Evolutionary conservation across 2,888 invertebrate genomes (phyloP).

Genomic region (Dryomyza anilis): DNA sequence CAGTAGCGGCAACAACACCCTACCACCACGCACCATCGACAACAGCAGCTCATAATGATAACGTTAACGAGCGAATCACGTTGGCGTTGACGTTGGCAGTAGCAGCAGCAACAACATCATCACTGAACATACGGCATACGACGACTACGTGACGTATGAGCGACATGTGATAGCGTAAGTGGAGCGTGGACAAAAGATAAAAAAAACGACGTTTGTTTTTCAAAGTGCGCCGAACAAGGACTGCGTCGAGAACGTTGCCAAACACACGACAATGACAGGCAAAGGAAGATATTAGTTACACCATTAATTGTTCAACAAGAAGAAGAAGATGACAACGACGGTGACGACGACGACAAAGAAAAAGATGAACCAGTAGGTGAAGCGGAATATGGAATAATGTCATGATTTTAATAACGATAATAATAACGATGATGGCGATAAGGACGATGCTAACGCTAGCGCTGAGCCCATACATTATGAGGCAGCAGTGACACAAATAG

Average conservation of each 20-base stretch:
- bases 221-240: too few relatives aligned
- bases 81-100: too few relatives aligned
- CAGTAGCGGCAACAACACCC: too few relatives aligned
- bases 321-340: background rate
- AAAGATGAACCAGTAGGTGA: background rate
- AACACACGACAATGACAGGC: background rate
- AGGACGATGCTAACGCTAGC: background rate
- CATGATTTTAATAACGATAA: too few relatives aligned
- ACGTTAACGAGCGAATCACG: too few relatives aligned
- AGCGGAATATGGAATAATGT: background rate
- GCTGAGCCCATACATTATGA: background rate
- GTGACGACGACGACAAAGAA: background rate
- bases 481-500: background rate
- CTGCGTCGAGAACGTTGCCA: background rate
- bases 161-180: too few relatives aligned
- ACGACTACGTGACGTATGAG: too few relatives aligned
- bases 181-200: too few relatives aligned
- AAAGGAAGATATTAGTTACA: background rate
- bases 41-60: too few relatives aligned
- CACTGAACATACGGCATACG: too few relatives aligned
- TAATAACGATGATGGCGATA: background rate
- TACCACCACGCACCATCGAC: too few relatives aligned
- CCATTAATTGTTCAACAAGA: slow-evolving; percentile 4
- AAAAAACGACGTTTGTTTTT: background rate
- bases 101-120: background rate